Evolutionary conservation across 2,888 invertebrate species (phyloP).

Genomic region (Drosophila infuscata): DNA sequence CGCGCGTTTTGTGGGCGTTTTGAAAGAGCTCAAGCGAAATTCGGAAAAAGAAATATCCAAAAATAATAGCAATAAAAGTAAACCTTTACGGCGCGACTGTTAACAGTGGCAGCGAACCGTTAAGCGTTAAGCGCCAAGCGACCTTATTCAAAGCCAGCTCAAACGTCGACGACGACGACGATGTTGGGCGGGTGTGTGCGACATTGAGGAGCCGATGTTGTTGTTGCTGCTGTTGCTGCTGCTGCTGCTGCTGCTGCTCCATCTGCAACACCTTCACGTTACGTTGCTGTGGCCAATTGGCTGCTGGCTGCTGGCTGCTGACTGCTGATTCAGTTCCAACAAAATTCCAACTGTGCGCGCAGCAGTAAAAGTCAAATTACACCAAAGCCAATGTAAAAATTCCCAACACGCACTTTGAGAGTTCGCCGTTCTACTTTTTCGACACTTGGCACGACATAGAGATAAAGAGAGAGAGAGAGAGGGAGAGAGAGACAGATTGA

Average conservation of each 20-base stretch:
- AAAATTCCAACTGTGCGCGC: constrained; percentile 6
- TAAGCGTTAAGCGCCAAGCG: constrained; percentile 47
- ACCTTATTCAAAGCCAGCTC: constrained; percentile 38
- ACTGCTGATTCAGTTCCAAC: neutral
- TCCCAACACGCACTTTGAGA: constrained; percentile 65
- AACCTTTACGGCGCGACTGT: constrained; percentile 37
- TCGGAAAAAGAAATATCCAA: constrained; percentile 1
- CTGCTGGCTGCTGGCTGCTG: neutral
- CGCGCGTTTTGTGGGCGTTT: constrained; percentile 21
- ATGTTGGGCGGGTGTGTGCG: neutral
- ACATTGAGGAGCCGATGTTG: constrained; percentile 11
- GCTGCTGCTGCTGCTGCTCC: constrained; percentile 5
- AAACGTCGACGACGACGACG: neutral
- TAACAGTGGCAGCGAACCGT: constrained; percentile 45
- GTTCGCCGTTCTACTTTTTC: constrained; percentile 64
- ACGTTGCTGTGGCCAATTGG: neutral
- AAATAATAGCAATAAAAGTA: neutral
- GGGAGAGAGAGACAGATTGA: neutral
- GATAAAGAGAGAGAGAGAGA: constrained; percentile 7
- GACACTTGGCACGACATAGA: constrained; percentile 9
- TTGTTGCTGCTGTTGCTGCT: neutral
- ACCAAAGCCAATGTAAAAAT: constrained; percentile 36
- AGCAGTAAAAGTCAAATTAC: constrained; percentile 38
- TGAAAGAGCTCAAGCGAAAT: constrained; percentile 8
- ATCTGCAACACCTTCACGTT: constrained; percentile 29